Conservation (phyloP, 2,113 vertebrate species). For the Eonycteris spelaea region DNA sequence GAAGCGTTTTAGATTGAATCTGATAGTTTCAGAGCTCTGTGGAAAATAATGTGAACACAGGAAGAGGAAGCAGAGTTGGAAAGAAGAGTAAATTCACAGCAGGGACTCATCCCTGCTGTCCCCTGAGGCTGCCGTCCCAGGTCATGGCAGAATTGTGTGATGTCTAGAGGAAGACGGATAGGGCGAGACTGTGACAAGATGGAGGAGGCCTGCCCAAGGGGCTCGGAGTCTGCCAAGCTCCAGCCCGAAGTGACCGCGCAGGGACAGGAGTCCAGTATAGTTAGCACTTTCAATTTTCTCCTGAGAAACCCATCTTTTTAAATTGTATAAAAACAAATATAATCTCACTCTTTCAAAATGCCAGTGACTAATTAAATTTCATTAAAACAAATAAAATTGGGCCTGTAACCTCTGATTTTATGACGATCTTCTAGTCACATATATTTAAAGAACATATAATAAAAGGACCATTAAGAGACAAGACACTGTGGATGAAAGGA, state of each 20-base stretch:
- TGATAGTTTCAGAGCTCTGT: neutral
- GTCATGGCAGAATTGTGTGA: neutral
- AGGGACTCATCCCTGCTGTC: neutral
- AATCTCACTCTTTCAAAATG: neutral
- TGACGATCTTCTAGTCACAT: neutral
- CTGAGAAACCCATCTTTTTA: neutral
- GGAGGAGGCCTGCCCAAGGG: neutral
- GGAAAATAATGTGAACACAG: neutral
- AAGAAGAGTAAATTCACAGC: neutral
- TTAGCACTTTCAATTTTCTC: neutral
- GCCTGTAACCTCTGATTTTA: neutral
- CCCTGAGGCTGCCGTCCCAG: neutral
- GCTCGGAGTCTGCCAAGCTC: accelerated
- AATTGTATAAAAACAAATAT: neutral
- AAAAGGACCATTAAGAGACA: neutral
- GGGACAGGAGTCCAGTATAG: accelerated
- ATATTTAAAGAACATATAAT: neutral
- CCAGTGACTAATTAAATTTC: neutral
- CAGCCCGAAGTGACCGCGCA: neutral
- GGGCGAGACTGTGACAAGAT: neutral
- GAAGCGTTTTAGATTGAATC: neutral
- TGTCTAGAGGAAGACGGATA: neutral
- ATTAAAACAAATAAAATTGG: neutral
- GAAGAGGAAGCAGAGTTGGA: neutral
- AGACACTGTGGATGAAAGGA: neutral